phyloP scores from a whole-genome alignment of 2,888 invertebrate species.

The Acronicta aceris region DNA sequence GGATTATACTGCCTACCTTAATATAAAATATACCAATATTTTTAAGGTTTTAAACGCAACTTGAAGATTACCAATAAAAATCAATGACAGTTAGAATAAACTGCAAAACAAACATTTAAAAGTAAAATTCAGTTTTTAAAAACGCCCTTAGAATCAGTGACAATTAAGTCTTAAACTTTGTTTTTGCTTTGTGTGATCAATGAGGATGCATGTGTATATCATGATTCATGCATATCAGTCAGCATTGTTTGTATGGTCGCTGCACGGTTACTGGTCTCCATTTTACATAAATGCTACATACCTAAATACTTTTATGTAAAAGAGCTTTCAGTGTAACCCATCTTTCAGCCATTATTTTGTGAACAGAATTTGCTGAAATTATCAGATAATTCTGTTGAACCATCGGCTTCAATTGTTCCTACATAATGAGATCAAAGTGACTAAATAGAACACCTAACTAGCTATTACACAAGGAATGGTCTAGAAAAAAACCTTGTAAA shows the following conservation, averaged over 20 bases:
- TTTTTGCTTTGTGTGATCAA: slow-evolving; percentile 16
- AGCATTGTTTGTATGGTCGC: slow-evolving; percentile 5
- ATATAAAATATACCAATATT: too few species aligned
- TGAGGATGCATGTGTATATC: slow-evolving; percentile 22
- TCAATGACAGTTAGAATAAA: not conserved
- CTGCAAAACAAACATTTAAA: not conserved
- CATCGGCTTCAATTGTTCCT: slow-evolving; percentile 32
- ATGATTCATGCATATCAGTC: slow-evolving; percentile 9
- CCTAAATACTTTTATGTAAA: slow-evolving; percentile 10
- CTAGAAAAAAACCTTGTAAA: too few species aligned
- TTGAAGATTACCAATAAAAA: too few species aligned
- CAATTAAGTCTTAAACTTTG: slow-evolving; percentile 1
- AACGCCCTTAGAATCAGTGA: not conserved
- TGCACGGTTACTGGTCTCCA: slow-evolving; percentile 24
- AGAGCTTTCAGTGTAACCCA: slow-evolving; percentile 35
- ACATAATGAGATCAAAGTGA: not conserved
- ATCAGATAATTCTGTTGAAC: slow-evolving; percentile 11
- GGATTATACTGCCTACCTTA: too few species aligned
- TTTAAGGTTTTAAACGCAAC: too few species aligned
- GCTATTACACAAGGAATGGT: too few species aligned
- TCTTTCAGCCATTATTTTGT: slow-evolving; percentile 5
- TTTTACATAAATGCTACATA: not conserved
- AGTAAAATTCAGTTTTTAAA: not conserved
- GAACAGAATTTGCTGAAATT: slow-evolving; percentile 14
- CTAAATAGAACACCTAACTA: not conserved